Evolutionary conservation across 2,888 invertebrate species (phyloP), one percentile per base, ranked within the genome.

Genomic region (Nesidiocoris tenuis): DNA sequence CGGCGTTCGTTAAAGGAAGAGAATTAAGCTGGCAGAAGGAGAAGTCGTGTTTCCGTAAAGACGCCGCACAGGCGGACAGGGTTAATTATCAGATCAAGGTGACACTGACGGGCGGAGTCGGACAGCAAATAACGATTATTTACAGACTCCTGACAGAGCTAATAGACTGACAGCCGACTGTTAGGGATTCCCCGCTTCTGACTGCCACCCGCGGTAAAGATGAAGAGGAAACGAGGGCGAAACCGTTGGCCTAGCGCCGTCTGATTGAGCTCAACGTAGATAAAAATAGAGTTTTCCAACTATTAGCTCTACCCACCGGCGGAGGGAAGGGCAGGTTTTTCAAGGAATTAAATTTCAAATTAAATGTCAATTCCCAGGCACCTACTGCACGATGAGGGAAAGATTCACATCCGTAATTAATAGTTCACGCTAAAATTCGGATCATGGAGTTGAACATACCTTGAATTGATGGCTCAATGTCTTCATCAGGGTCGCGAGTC

Each of bases 71-170:
- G 72, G 54, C 61, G 63, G 72, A 72, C 72, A 61, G 72, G 63
- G 63, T 72, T 72, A 72, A 72, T 72, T 72, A 72, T 72, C 72
- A 63, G 72, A 72, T 72, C 61, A 72, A 72, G 72, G 72, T 72
- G 72, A 72, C 72, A 72, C 63, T 72, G 72, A 72, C 72, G 61
- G 39, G 72, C 18, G 63, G 63, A 61, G 21, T 39, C 72, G 61
- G 72, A 72, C 72, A 61, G 72, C 61, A 72, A 72, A 72, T 72
- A 72, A 39, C 63, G 72, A 72, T 72, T 72, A 72, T 72, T 72
- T 72, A 72, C 72, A 25, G 72, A 72, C 72, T 72, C 72, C 72
- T 61, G 72, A 72, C 72, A 72, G 72, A 72, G 72, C 72, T 72
- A 72, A 72, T 72, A 72, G 72, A 72, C 72, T 61, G 72, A 72